These are phyloP conservation scores for Oncorhynchus mykiss DNA, from an alignment of 2,113 vertebrate genomes.

Conservation along the genomic window DNA sequence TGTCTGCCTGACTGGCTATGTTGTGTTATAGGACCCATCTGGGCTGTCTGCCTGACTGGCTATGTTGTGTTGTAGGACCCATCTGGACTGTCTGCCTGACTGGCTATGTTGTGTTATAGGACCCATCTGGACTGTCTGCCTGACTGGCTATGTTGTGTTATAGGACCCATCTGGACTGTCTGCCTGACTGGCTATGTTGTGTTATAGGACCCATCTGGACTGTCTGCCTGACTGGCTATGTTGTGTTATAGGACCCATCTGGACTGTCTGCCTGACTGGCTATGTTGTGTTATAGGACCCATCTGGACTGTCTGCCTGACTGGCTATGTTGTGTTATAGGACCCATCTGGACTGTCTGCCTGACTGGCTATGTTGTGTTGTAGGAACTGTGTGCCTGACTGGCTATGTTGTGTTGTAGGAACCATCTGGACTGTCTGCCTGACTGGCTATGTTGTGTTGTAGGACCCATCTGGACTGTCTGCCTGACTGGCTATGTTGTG, in stretches of 20 bases:
- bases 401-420: conserved; percentile 50
- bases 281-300: conserved; percentile 78
- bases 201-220: conserved; percentile 83
- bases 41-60: conserved; percentile 20
- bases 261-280: conserved; percentile 23
- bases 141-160: neutral
- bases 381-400: conserved; percentile 88
- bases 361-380: conserved; percentile 72
- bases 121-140: conserved; percentile 69
- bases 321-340: conserved; percentile 77
- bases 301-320: conserved; percentile 82
- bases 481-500: conserved; percentile 78
- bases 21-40: conserved; percentile 65
- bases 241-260: conserved; percentile 65
- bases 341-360: conserved; percentile 85
- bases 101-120: conserved; percentile 62
- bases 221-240: conserved; percentile 82
- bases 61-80: conserved; percentile 77
- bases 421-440: too few species aligned
- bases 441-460: neutral
- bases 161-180: conserved; percentile 85
- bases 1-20: conserved; percentile 82
- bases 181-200: conserved; percentile 81
- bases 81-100: conserved; percentile 82
- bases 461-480: conserved; percentile 77